phyloP scores from a whole-genome alignment of 2,797 vertebrate species.

The Gymnothorax javanicus region DNA sequence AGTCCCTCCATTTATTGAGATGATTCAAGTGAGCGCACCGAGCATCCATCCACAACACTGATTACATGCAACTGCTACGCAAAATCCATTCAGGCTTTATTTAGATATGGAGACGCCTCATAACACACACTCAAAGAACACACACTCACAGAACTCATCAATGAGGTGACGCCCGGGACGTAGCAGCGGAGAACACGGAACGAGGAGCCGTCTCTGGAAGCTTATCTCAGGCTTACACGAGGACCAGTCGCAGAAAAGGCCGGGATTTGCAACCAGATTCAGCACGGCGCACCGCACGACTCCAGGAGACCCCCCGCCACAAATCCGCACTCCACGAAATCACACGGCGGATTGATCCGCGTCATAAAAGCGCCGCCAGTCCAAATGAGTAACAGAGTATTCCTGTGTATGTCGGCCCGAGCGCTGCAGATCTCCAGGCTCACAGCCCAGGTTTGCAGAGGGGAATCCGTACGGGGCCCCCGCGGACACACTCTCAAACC shows the following conservation, averaged over 20 bases:
- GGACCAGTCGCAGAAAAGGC: neutral
- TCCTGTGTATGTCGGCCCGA: neutral
- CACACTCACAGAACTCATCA: neutral
- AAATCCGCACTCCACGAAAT: neutral
- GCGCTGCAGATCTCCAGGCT: neutral
- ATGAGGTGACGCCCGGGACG: neutral
- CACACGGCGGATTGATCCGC: neutral
- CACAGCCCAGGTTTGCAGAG: neutral
- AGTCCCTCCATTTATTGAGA: neutral
- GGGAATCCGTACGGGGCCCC: neutral
- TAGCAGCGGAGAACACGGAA: neutral
- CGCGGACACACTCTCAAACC: too few relatives aligned
- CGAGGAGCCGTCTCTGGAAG: neutral
- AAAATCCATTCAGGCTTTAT: neutral
- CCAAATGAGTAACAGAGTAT: neutral
- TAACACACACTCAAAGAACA: neutral
- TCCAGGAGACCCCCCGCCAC: neutral
- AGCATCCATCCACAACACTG: neutral
- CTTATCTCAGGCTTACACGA: neutral
- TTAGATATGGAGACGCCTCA: neutral
- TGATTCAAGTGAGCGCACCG: neutral
- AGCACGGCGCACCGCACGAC: too few relatives aligned
- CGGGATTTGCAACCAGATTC: neutral
- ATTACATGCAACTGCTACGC: neutral
- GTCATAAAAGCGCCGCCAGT: neutral